These are phyloP conservation scores for Tuberolachnus salignus DNA, from an alignment of 2,888 invertebrate species.

Conservation along the genomic window DNA sequence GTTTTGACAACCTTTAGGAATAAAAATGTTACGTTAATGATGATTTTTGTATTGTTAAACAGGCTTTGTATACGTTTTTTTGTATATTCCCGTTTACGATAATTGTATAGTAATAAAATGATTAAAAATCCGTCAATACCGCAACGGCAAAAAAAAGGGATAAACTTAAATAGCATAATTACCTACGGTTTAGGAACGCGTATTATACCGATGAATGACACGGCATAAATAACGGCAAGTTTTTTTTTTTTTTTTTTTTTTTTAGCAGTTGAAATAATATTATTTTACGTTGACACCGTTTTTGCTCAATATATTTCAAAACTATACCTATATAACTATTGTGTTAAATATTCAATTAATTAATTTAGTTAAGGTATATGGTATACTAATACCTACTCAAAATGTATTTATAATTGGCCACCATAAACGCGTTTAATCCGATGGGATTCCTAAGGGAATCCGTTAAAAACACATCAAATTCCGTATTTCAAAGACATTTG, in stretches of 20 bases:
- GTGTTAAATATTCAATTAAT: conserved; percentile 8
- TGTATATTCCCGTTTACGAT: too few species aligned
- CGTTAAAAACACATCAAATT: not conserved
- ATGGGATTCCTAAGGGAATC: not conserved
- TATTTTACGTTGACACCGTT: conserved; percentile 22
- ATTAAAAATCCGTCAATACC: too few species aligned
- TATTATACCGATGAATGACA: not conserved
- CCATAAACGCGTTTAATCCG: not conserved
- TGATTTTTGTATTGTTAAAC: too few species aligned
- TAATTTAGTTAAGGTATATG: not conserved
- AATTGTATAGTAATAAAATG: too few species aligned
- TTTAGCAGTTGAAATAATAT: conserved; percentile 17
- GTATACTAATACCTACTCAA: too few species aligned
- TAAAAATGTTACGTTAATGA: too few species aligned
- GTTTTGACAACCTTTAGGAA: too few species aligned
- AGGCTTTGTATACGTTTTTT: too few species aligned
- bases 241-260: not conserved
- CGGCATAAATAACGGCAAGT: conserved; percentile 4
- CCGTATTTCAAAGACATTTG: too few species aligned
- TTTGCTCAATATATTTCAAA: not conserved
- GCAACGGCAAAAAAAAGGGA: too few species aligned
- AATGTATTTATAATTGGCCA: conserved; percentile 5
- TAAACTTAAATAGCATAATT: too few species aligned
- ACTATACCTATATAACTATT: not conserved
- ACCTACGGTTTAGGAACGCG: too few species aligned